Evolutionary conservation across 2,797 vertebrate species (phyloP), one percentile per base, ranked within the genome.

Genomic region (Miichthys miiuy): DNA sequence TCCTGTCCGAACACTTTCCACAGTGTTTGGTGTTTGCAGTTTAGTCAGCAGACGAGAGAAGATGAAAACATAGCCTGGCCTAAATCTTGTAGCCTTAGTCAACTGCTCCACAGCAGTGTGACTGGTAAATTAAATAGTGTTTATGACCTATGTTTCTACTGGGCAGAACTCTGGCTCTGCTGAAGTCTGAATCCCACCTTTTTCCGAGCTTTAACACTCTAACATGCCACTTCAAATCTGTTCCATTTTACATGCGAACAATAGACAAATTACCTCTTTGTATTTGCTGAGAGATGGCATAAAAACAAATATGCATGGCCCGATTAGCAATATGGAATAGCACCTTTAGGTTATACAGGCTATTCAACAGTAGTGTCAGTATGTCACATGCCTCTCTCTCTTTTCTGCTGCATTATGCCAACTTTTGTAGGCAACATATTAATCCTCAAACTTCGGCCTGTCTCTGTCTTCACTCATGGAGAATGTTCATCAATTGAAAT

Each of bases 81-180:
- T 74, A 47, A 57, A 74, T 74, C 62, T 68, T 11, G 1, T 47
- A 44, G 27, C 87, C 71, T 84, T 75, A 81, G 77, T 80, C 79
- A 79, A 77, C 77, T 79, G 66, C 77, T 87, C 79, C 75, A 18
- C 70, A 81, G 61, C 63, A 74, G 74, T 72, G 55, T 78, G 81
- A 82, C 71, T 57, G 64, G 66, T 85, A 82, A 87, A 87, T 86
- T 67, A 85, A 86, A 57, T 38, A 11, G 30, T 88, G 81, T 91
- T 90, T 91, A 91, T 76, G 79, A 54, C 85, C 68, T 75, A 77
- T 51, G 57, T 71, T 79, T 80, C 63, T 71, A 68, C 67, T 85
- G 69, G 75, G 69, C 82, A 83, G 82, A 81, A 76, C 51, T 77
- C 80, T 87, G 81, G 68, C 79, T 68, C 52, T 51, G 72, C 68